Evolutionary conservation across 2,113 vertebrate species (phyloP).

Genomic region (Acrocephalus arundinaceus): DNA sequence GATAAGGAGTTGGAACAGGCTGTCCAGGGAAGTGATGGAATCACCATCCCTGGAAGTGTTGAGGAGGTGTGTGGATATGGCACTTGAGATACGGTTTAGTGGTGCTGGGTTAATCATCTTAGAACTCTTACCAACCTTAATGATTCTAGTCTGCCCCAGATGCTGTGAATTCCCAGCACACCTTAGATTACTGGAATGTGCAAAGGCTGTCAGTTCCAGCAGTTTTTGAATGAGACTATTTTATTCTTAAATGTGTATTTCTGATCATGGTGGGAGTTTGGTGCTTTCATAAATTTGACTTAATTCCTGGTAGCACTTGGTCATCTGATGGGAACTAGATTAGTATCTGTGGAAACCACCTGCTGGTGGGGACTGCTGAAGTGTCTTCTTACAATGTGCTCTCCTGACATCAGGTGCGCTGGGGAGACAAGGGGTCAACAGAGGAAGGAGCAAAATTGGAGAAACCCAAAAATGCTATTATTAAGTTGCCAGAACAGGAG

Average conservation of each 20-base stretch:
- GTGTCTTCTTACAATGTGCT: not conserved
- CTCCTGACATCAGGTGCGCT: conserved; percentile 77
- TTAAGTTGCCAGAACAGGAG: conserved; percentile 89
- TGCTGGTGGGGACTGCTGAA: not conserved
- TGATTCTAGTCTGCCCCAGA: not conserved
- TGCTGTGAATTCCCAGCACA: not conserved
- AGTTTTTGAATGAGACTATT: not conserved
- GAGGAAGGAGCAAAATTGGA: conserved; percentile 91
- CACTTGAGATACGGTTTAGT: not conserved
- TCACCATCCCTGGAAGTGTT: not conserved
- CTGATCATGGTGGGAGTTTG: not conserved
- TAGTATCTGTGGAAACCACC: not conserved
- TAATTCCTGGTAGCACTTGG: not conserved
- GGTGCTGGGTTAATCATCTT: not conserved
- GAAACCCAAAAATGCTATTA: conserved; percentile 88
- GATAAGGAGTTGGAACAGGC: not conserved
- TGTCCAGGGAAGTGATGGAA: not conserved
- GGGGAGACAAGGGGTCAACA: conserved; percentile 89
- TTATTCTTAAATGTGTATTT: not conserved
- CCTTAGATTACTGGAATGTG: not conserved
- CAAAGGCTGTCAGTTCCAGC: not conserved
- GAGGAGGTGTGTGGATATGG: not conserved
- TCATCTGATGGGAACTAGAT: not conserved
- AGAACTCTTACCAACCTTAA: not conserved
- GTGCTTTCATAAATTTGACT: not conserved